Conservation (phyloP, 2,888 invertebrate species). For the Chrysotoxum bicinctum region DNA sequence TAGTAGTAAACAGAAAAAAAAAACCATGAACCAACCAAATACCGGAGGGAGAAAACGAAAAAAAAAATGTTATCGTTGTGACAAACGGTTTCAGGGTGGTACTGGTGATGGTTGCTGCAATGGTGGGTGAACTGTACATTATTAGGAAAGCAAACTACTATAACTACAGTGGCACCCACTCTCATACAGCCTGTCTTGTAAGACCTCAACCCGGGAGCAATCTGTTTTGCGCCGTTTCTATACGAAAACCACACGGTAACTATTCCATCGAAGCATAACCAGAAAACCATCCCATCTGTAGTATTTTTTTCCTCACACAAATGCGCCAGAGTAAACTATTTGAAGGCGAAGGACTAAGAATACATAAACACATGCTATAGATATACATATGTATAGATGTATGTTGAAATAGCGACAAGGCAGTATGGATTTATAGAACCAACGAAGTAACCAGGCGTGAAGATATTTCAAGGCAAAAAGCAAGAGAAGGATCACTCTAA, state of each 20-base stretch:
- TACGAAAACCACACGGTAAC: slow-evolving; percentile 60
- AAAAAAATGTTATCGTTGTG: slow-evolving; percentile 47
- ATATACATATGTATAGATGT: background rate
- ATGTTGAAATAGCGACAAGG: slow-evolving; percentile 38
- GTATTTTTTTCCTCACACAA: background rate
- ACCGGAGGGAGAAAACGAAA: background rate
- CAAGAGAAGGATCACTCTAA: slow-evolving; percentile 46
- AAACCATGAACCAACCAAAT: background rate
- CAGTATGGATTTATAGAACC: slow-evolving; percentile 44
- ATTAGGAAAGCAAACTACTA: slow-evolving; percentile 59
- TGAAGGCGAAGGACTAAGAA: slow-evolving; percentile 2
- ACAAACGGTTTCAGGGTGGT: slow-evolving; percentile 39
- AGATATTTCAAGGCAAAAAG: slow-evolving; percentile 15
- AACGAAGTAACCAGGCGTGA: slow-evolving; percentile 38
- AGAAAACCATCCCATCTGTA: slow-evolving; percentile 50
- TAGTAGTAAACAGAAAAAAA: background rate
- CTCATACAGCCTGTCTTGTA: slow-evolving; percentile 10
- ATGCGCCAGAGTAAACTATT: slow-evolving; percentile 10
- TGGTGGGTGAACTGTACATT: slow-evolving; percentile 44
- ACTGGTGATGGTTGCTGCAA: background rate
- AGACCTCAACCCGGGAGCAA: slow-evolving; percentile 53
- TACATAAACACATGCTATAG: background rate
- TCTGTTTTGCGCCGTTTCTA: slow-evolving; percentile 53
- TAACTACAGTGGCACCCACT: slow-evolving; percentile 11
- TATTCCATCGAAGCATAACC: slow-evolving; percentile 63